Evolutionary conservation across 2,113 vertebrate species (phyloP).

Genomic region (Desmodus rotundus): DNA sequence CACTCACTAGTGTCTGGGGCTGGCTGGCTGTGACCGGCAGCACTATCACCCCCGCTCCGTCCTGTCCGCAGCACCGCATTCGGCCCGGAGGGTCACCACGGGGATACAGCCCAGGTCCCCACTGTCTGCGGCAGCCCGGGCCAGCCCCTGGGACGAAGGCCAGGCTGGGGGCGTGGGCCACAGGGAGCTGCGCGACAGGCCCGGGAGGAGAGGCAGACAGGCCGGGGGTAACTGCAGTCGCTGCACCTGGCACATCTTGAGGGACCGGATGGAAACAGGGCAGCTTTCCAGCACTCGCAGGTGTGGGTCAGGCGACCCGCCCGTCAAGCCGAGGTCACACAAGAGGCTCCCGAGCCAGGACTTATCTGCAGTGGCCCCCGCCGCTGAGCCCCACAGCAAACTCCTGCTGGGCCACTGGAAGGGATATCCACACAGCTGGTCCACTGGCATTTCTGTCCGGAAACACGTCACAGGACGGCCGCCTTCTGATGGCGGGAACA

Average conservation of each 20-base stretch:
- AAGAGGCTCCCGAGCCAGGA: neutral
- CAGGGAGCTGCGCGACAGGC: neutral
- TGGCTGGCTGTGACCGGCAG: no score
- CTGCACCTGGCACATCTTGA: neutral
- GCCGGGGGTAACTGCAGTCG: fast-evolving
- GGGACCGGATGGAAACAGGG: neutral
- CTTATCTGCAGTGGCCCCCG: neutral
- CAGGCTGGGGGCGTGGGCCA: no score
- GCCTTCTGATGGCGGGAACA: neutral
- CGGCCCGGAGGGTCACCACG: no score
- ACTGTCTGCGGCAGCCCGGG: neutral
- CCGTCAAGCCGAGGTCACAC: fast-evolving
- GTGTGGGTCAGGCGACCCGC: neutral
- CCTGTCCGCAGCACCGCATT: no score
- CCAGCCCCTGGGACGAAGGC: neutral
- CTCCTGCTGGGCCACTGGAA: neutral
- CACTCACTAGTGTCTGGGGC: no score
- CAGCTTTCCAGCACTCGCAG: neutral
- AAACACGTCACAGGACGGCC: neutral
- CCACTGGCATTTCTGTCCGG: neutral
- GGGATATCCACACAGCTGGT: neutral
- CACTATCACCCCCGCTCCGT: no score
- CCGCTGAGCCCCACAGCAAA: fast-evolving
- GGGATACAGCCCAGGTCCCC: no score
- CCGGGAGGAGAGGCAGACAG: neutral